Percentiles rank a stretch among this genome's conserved stretches.
These are phyloP conservation scores for Seira ritae DNA, from an alignment of 2,888 invertebrate genomes.

Conservation along the genomic window DNA sequence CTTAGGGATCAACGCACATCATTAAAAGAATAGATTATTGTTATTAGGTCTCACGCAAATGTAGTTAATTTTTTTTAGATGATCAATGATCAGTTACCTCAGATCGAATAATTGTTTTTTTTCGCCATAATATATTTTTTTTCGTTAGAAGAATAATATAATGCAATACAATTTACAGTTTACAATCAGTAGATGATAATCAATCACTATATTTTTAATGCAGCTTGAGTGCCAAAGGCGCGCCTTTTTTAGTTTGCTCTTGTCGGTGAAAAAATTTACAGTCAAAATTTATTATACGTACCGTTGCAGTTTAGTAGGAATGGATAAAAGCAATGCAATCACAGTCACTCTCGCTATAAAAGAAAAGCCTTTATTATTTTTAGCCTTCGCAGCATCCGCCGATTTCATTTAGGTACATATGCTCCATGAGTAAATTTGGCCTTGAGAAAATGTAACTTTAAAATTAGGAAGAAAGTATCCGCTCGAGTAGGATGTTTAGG, in stretches of 20 bases:
- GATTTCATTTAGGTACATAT: background rate
- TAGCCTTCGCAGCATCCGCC: conserved; percentile 1
- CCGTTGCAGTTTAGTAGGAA: conserved; percentile 5
- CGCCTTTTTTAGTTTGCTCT: background rate
- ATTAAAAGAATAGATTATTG: background rate
- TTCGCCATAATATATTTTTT: conserved; percentile 1
- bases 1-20: conserved; percentile 14
- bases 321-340: conserved; percentile 12
- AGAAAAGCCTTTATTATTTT: background rate
- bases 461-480: no score
- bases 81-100: conserved; percentile 11
- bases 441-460: no score
- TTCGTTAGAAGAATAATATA: background rate
- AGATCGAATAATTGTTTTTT: background rate
- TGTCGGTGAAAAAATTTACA: background rate
- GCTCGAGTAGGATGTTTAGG: no score
- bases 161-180: background rate
- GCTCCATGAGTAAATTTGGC: no score
- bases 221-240: conserved; percentile 16
- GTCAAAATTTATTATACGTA: conserved; percentile 22
- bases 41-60: conserved; percentile 7
- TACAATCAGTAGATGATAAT: background rate
- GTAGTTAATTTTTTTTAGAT: no score
- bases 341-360: background rate
- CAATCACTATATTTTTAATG: background rate